Evolutionary conservation across 92 coral and sea anemone genomes (phyloP).

Genomic region (Micromussa lordhowensis): DNA sequence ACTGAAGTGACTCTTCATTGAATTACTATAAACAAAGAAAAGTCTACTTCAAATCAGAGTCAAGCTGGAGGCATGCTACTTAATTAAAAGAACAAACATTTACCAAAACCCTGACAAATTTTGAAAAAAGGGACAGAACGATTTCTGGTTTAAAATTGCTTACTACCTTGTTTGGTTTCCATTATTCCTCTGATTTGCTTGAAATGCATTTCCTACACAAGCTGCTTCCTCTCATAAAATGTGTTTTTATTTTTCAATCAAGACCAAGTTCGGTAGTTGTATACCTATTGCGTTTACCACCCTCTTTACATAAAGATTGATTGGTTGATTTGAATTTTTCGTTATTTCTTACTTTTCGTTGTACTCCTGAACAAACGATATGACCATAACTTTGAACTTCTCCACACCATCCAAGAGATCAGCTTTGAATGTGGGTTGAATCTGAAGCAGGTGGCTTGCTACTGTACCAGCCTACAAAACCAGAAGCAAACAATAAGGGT

Average conservation of each 20-base stretch:
- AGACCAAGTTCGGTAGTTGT: too few relatives aligned
- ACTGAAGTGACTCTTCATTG: background rate
- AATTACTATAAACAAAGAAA: background rate
- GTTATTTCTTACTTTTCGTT: constrained; percentile 81
- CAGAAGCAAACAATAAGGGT: background rate
- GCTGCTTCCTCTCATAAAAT: too few relatives aligned
- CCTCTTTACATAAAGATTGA: too few relatives aligned
- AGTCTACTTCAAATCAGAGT: too few relatives aligned
- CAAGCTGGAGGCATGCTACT: background rate
- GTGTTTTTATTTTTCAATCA: too few relatives aligned
- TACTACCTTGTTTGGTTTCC: background rate
- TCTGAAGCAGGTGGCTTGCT: constrained; percentile 83
- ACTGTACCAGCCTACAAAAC: constrained; percentile 82
- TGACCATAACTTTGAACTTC: constrained; percentile 82
- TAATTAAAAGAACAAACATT: background rate
- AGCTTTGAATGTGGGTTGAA: constrained; percentile 93
- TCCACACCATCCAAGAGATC: constrained; percentile 93
- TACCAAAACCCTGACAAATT: background rate
- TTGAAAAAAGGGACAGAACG: background rate
- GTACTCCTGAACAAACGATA: constrained; percentile 82
- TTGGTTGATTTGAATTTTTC: too few relatives aligned
- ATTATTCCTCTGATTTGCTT: background rate
- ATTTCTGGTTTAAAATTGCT: background rate
- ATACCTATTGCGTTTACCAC: too few relatives aligned
- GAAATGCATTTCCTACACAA: too few relatives aligned